phyloP scores from a whole-genome alignment of 2,113 vertebrate genomes.

The Rhynchomys soricoides region DNA sequence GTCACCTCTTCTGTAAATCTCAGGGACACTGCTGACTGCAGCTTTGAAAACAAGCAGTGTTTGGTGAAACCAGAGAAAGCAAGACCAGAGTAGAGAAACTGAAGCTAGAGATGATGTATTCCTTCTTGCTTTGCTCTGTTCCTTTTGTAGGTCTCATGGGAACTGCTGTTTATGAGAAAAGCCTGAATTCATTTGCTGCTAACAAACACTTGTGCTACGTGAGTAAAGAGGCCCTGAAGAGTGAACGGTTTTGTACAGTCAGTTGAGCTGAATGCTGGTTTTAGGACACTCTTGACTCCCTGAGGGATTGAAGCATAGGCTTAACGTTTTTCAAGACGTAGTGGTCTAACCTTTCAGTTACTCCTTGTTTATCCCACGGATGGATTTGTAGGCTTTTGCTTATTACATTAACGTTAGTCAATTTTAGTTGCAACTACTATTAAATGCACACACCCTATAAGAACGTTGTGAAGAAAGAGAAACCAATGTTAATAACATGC shows the following conservation, averaged over 20 bases:
- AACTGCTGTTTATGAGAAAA: neutral
- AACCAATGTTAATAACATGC: constrained; percentile 9
- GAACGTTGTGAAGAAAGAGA: neutral
- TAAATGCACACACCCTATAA: constrained; percentile 13
- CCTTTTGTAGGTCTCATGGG: constrained; percentile 37
- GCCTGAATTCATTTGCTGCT: constrained; percentile 39
- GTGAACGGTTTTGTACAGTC: neutral
- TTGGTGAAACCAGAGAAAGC: neutral
- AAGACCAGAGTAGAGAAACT: neutral
- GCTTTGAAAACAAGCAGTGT: neutral
- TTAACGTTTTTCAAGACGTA: constrained; percentile 31
- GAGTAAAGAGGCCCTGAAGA: neutral
- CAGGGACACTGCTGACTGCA: neutral
- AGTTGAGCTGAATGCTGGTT: neutral
- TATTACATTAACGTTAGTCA: constrained; percentile 33
- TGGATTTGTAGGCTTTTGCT: constrained; percentile 46
- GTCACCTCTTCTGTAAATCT: neutral
- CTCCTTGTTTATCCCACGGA: neutral
- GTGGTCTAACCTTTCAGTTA: neutral
- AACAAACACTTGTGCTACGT: neutral
- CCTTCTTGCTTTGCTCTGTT: neutral
- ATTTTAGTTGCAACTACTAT: constrained; percentile 29
- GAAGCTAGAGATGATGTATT: neutral
- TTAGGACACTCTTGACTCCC: neutral
- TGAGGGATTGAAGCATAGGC: neutral